phyloP scores from a whole-genome alignment of 35 echinoderm and acorn worm genomes.

The Ophiothrix spiculata region DNA sequence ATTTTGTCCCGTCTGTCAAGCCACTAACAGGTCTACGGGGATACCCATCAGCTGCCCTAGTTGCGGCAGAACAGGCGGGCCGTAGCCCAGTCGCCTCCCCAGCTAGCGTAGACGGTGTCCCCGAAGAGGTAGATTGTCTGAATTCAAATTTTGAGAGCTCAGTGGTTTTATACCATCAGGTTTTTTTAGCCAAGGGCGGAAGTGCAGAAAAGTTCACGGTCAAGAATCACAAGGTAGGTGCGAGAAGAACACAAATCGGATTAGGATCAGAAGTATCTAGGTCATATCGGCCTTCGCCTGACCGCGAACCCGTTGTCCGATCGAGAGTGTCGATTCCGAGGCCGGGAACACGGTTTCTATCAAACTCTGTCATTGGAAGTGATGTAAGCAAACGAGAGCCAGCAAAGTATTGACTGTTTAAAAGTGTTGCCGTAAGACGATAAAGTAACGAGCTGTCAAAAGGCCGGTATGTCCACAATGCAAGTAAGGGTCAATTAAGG shows the following conservation, averaged over 20 bases:
- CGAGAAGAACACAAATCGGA: not conserved
- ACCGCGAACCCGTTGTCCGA: constrained; percentile 13
- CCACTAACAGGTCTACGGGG: not conserved
- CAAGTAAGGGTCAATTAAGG: no score
- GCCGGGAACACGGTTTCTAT: no score
- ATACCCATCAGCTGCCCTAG: not conserved
- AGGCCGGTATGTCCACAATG: no score
- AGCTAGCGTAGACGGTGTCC: not conserved
- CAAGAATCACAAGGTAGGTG: not conserved
- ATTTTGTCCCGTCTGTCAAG: not conserved
- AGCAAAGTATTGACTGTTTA: no score
- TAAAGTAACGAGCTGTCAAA: no score
- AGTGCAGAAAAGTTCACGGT: constrained; percentile 12
- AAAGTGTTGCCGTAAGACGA: no score
- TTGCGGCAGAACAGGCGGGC: not conserved
- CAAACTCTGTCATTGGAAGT: no score
- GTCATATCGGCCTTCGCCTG: not conserved
- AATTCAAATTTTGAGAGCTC: not conserved
- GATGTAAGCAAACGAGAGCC: no score
- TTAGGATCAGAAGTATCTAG: not conserved
- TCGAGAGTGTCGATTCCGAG: no score
- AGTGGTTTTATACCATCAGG: not conserved
- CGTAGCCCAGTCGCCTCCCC: not conserved
- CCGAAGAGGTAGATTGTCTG: constrained; percentile 7
- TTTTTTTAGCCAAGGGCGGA: not conserved